Percentiles rank a stretch among this genome's conserved stretches.
Conservation (phyloP, 2,888 invertebrate species). For the Geophilus truncorum region DNA sequence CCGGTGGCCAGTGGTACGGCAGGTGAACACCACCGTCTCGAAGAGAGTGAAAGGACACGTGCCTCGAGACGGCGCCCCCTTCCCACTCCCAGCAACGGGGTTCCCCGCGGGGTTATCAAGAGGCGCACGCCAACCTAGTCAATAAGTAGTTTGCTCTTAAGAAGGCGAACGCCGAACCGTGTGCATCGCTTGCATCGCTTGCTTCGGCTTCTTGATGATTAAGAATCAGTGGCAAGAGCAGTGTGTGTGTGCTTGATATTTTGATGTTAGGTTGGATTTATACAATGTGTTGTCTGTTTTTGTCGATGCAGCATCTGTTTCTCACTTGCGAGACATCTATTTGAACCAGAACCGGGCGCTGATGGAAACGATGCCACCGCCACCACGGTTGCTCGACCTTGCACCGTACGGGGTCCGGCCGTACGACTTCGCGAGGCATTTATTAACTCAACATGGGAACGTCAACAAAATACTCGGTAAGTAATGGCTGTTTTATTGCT, state of each 20-base stretch:
- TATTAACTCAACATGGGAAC: slow-evolving; percentile 56
- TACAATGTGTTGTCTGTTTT: no score
- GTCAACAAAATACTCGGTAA: slow-evolving; percentile 41
- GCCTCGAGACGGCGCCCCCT: not conserved
- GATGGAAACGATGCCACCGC: slow-evolving; percentile 54
- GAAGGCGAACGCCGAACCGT: not conserved
- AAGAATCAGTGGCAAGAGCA: not conserved
- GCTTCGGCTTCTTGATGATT: not conserved
- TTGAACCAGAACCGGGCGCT: slow-evolving; percentile 50
- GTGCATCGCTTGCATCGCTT: not conserved
- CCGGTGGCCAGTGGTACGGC: not conserved
- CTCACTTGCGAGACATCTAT: slow-evolving; percentile 38
- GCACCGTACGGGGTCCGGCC: slow-evolving; percentile 70
- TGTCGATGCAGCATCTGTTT: slow-evolving; percentile 31
- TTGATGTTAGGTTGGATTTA: no score
- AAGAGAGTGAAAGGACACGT: not conserved
- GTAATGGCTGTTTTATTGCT: slow-evolving; percentile 18
- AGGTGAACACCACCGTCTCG: not conserved
- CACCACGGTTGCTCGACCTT: slow-evolving; percentile 70
- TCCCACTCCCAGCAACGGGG: not conserved
- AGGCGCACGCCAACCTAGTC: not conserved
- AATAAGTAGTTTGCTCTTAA: not conserved
- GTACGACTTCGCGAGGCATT: slow-evolving; percentile 84
- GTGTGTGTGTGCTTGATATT: not conserved
- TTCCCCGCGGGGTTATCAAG: not conserved